phyloP scores from a whole-genome alignment of 2,113 vertebrate genomes.

The Psammodynastes pulverulentus region DNA sequence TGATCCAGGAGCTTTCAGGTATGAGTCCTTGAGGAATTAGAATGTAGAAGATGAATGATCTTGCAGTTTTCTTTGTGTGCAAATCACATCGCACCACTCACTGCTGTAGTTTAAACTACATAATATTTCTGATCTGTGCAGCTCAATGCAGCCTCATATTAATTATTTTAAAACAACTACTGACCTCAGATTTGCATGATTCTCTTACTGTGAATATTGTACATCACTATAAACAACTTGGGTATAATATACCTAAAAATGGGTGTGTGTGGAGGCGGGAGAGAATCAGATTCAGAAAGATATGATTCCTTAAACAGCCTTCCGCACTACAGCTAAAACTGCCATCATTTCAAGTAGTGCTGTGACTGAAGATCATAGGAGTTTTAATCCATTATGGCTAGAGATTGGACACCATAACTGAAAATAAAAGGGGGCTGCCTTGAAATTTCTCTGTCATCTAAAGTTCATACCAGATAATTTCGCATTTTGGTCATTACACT shows the following conservation, averaged over 20 bases:
- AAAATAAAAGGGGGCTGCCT: not conserved
- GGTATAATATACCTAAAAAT: not conserved
- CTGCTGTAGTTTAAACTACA: not conserved
- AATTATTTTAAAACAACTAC: not conserved
- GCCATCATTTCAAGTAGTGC: not conserved
- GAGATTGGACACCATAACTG: not conserved
- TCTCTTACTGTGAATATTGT: not conserved
- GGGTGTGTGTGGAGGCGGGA: too few species aligned
- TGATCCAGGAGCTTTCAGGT: not conserved
- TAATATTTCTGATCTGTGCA: constrained; percentile 2
- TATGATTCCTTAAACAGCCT: not conserved
- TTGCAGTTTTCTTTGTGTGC: not conserved
- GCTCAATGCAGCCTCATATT: not conserved
- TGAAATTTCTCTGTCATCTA: not conserved
- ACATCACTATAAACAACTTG: not conserved
- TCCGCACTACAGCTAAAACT: not conserved
- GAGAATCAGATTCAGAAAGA: too few species aligned
- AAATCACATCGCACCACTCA: not conserved
- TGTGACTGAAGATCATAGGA: not conserved
- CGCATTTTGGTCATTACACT: not conserved
- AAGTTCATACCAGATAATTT: not conserved
- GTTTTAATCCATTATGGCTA: not conserved
- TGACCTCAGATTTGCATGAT: not conserved
- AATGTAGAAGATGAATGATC: not conserved
- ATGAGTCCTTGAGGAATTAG: not conserved